Base-by-base conservation (phyloP, 2,797 vertebrate species). In the Lutra lutra region DNA sequence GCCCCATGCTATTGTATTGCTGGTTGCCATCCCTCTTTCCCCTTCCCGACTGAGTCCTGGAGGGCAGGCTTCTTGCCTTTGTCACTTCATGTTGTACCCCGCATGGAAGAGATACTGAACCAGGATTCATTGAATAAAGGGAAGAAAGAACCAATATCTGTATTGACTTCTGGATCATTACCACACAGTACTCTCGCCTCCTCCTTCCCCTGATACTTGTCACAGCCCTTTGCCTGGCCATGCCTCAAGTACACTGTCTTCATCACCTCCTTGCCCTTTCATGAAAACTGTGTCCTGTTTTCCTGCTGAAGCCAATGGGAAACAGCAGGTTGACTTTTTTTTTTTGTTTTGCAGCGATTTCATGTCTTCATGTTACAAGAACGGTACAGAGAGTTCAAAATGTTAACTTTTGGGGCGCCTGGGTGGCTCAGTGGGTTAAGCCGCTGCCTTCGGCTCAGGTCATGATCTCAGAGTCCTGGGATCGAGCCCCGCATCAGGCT, bases 131-230 rank as follows among this genome's bases (percentile, higher is more conserved):
- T 48, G 75, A 56, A 21, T 48, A 14, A 40, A 21, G 17, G 43
- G 40, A 43, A 38, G 62, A 85, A 27, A 17, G 56, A 68, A 10
- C 25, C 38, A 15, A 10, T 8, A 5, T 38, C 51, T 17, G 3
- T n/a, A 7, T 4, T 32, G 38, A 38, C 14, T 1, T 43, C 54
- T 68, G 80, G 38, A 11, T 73, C 75, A 12, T 46, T 29, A n/a
- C 6, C 40, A 32, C 51, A 20, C 2, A 5, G 38, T 7, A 4
- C 20, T 13, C 14, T 7, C 38, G 58, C 18, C n/a, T 58, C 46
- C 7, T 1, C 32, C 1, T 1, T 25, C 7, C 0, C 51, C 48
- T 0, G 0, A 25, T 25, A 62, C 51, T 0, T 18, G 1, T 21
- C 18, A 32, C 43, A 75, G 43, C 43, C 7, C 70, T 73, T 72